Base-by-base conservation (phyloP, 2,113 vertebrate species). In the Amblyopsis rosae region DNA sequence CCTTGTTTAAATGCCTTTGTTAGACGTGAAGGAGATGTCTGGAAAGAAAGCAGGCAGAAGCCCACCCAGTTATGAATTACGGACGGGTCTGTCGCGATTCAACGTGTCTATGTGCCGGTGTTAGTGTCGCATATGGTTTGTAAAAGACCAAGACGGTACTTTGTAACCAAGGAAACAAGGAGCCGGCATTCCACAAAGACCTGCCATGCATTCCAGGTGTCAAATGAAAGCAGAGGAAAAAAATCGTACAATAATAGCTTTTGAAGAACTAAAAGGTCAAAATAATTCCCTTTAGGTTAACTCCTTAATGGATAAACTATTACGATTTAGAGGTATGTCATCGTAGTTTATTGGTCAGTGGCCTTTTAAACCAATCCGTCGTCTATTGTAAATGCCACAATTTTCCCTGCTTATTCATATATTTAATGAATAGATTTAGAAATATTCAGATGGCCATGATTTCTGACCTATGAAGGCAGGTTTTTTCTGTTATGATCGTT, bases 1-100 rank as follows among this genome's bases (percentile, higher is more conserved):
- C 68, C 71, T 41, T 48, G 75, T 83, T 88, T 87, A 88, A 89
- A 90, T 76, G 86, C 71, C 49, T 51, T 88, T 81, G 77, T 90
- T 87, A 82, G 83, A 66, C 82, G 76, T 75, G 35, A 0, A 65
- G 81, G 81, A 72, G 72, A 82, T 81, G 86, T 86, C 79, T 88
- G 80, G 68, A 73, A 86, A 77, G 82, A 88, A 85, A 87, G 79
- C 70, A 71, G 76, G 82, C 50, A 73, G 57, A 67, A 62, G 72
- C 78, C 74, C 32, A 76, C 69, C 70, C 79, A 9, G 33, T 55
- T 66, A 81, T 75, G 82, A 88, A 83, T 82, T 85, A 82, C 65
- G 48, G 72, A 62, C 55, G 8, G 66, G 60, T 61, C 59, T 12
- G 59, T 70, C 71, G 63, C 68, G 75, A 82, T 87, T 87, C 81